Percentiles rank a stretch among this genome's conserved stretches.
Conservation (phyloP, 2,113 vertebrate species). For the Callorhinus ursinus region DNA sequence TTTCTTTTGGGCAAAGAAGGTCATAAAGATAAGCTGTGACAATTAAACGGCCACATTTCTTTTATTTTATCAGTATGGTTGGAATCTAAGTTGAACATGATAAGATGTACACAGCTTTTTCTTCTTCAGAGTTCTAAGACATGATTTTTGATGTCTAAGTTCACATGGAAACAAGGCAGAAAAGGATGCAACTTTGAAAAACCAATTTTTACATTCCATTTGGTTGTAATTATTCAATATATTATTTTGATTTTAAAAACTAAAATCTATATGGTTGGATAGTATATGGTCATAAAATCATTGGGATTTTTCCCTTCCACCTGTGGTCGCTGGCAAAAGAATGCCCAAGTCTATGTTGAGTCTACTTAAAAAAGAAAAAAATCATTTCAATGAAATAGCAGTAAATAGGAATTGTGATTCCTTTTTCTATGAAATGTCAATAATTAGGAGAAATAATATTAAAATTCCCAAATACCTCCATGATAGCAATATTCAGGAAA, state of each 20-base stretch:
- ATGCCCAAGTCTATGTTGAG: slow-evolving; percentile 15
- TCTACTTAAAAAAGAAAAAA: neutral
- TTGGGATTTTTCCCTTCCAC: neutral
- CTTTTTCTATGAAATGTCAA: slow-evolving; percentile 50
- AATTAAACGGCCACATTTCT: slow-evolving; percentile 44
- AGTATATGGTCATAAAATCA: neutral
- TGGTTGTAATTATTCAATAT: neutral
- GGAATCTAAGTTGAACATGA: slow-evolving; percentile 38
- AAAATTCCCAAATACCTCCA: slow-evolving; percentile 41
- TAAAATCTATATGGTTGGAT: neutral
- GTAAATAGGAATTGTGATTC: slow-evolving; percentile 16
- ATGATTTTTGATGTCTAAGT: slow-evolving; percentile 34
- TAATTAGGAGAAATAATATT: slow-evolving; percentile 48
- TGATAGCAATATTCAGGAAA: slow-evolving; percentile 74
- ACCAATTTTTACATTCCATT: neutral
- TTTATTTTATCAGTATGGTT: slow-evolving; percentile 53
- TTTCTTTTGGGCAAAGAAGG: slow-evolving; percentile 63
- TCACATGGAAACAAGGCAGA: slow-evolving; percentile 26
- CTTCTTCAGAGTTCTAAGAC: neutral
- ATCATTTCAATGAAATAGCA: neutral
- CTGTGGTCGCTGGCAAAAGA: slow-evolving; percentile 13
- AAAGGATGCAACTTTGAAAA: slow-evolving; percentile 30
- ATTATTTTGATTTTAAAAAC: slow-evolving; percentile 43
- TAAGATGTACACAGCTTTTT: slow-evolving; percentile 5
- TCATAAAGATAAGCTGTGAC: slow-evolving; percentile 70